Conservation (phyloP, 2,113 vertebrate genomes). For the Psephotus haematonotus region DNA sequence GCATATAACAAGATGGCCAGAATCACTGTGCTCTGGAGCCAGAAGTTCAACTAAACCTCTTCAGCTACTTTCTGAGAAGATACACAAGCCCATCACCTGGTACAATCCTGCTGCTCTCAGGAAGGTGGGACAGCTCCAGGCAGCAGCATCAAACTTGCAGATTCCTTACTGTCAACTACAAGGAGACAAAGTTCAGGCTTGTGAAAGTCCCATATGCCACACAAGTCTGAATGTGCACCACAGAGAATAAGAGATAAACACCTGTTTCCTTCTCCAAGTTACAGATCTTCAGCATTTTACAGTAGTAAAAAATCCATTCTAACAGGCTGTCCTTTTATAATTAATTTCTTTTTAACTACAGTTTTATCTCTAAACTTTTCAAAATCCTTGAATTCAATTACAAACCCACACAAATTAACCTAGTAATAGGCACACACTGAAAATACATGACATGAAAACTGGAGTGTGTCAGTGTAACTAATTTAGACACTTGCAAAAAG, state of each 20-base stretch:
- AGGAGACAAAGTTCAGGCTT: background rate
- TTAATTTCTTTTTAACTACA: background rate
- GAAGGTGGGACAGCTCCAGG: background rate
- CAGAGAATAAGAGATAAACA: background rate
- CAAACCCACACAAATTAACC: background rate
- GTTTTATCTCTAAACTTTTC: background rate
- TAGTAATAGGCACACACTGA: background rate
- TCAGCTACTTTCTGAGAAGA: background rate
- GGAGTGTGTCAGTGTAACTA: background rate
- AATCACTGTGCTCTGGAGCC: background rate
- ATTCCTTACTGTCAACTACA: background rate
- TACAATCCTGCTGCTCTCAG: rapidly evolving
- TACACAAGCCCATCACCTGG: rapidly evolving
- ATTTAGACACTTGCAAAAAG: constrained; percentile 33
- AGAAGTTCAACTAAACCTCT: background rate
- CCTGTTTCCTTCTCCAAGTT: background rate
- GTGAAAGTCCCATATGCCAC: background rate
- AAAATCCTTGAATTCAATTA: constrained; percentile 16
- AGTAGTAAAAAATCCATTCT: background rate
- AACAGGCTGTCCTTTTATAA: background rate
- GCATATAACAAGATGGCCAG: background rate
- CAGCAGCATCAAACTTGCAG: background rate
- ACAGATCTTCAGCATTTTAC: background rate
- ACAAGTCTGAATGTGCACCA: background rate
- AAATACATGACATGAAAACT: background rate